phyloP scores from a whole-genome alignment of 2,113 vertebrate species.

The Corvus hawaiiensis region DNA sequence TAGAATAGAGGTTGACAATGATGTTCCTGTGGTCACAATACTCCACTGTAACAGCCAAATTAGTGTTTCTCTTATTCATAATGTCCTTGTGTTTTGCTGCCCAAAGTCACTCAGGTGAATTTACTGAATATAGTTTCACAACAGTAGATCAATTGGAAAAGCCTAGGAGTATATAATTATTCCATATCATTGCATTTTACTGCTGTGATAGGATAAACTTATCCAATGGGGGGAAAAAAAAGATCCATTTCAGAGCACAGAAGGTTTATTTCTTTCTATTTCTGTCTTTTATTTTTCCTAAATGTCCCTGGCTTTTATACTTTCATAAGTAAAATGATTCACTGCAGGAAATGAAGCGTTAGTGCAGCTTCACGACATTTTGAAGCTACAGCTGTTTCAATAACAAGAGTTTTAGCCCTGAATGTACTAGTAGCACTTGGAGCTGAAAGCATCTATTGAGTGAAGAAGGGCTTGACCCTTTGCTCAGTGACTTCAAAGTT shows the following conservation, averaged over 20 bases:
- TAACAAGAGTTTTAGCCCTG: conserved; percentile 1
- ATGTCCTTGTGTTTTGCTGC: conserved; percentile 4
- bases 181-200: conserved; percentile 41
- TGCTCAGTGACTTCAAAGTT: conserved; percentile 46
- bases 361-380: conserved; percentile 2
- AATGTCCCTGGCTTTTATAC: conserved; percentile 4
- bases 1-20: background rate
- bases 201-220: conserved; percentile 5
- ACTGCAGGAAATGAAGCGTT: conserved; percentile 35
- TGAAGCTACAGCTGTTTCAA: conserved; percentile 33
- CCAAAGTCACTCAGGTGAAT: conserved; percentile 55
- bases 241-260: background rate
- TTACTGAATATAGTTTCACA: conserved; percentile 41
- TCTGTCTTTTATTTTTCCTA: background rate
- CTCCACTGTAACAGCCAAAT: background rate
- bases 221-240: background rate
- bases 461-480: conserved; percentile 23
- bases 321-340: conserved; percentile 51
- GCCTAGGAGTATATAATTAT: conserved; percentile 41
- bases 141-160: conserved; percentile 35
- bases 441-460: conserved; percentile 57
- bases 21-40: conserved; percentile 15
- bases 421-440: conserved; percentile 40
- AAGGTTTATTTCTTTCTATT: background rate
- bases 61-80: conserved; percentile 40